A percentile compares a stretch with the other conserved stretches of the same genome.
phyloP scores from a whole-genome alignment of 2,113 vertebrate genomes.

The Tupaia tana region DNA sequence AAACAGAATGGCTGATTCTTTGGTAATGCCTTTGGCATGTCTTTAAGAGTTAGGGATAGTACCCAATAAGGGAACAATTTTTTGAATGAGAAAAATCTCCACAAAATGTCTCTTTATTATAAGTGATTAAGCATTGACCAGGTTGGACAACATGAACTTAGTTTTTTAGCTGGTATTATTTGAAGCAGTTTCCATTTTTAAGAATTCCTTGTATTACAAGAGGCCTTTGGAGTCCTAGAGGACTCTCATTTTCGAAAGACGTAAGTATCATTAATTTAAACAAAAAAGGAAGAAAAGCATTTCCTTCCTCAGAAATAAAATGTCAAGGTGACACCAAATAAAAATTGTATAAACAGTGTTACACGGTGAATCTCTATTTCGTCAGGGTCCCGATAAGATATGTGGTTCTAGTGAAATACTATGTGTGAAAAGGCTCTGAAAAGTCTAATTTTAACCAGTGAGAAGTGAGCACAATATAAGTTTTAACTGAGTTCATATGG shows the following conservation, averaged over 20 bases:
- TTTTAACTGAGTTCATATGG: background rate
- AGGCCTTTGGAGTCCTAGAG: background rate
- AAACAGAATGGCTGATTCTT: background rate
- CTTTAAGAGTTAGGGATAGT: slow-evolving; percentile 7
- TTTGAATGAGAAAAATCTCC: slow-evolving; percentile 24
- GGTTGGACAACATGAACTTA: background rate
- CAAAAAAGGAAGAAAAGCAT: background rate
- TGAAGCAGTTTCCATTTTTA: background rate
- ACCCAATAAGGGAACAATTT: background rate
- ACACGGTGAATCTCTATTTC: background rate
- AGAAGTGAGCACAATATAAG: background rate
- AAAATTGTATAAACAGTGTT: background rate
- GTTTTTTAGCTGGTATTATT: background rate
- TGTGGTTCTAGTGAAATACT: background rate
- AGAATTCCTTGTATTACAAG: background rate
- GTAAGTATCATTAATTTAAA: background rate
- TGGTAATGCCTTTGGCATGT: background rate
- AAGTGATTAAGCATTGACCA: background rate
- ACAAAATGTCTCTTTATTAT: background rate
- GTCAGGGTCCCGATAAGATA: background rate
- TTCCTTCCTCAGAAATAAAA: slow-evolving; percentile 30
- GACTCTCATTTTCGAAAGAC: slow-evolving; percentile 5
- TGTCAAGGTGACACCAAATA: background rate
- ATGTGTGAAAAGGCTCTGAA: background rate
- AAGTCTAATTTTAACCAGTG: background rate